Evolutionary conservation across 2,888 invertebrate genomes (phyloP).

Genomic region (Neoitamus cyanurus): DNA sequence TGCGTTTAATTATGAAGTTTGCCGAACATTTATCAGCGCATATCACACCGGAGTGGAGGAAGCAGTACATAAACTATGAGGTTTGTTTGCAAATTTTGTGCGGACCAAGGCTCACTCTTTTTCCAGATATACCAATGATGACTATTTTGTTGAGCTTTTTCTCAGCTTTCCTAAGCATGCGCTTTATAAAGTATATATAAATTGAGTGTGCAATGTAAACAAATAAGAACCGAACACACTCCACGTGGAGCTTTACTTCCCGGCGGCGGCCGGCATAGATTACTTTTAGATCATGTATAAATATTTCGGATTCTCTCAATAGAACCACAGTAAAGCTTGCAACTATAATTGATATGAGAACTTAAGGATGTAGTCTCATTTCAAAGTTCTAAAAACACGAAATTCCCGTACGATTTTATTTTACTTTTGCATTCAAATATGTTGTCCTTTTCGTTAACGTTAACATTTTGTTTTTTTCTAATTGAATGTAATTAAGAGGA

Average conservation of each 20-base stretch:
- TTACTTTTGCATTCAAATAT: no score
- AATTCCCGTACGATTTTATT: no score
- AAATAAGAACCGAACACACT: background rate
- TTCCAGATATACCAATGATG: background rate
- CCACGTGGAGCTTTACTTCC: background rate
- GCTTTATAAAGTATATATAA: background rate
- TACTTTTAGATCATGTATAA: background rate
- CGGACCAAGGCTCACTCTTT: background rate
- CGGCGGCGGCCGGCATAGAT: no score
- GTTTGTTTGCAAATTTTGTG: constrained; percentile 61
- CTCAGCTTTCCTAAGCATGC: constrained; percentile 42
- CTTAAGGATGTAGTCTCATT: no score
- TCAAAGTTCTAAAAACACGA: no score
- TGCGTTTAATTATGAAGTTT: constrained; percentile 78
- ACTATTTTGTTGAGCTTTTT: background rate
- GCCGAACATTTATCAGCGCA: constrained; percentile 89
- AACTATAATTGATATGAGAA: no score
- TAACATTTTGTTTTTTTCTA: no score
- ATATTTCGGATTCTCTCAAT: background rate
- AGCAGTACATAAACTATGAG: constrained; percentile 84
- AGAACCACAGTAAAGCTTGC: background rate
- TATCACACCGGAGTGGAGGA: constrained; percentile 93
- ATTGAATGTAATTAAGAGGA: no score
- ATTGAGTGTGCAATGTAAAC: background rate
- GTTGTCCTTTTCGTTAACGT: no score